Conservation (phyloP, 2,888 invertebrate genomes). For the Brachynemurus nebulosus region DNA sequence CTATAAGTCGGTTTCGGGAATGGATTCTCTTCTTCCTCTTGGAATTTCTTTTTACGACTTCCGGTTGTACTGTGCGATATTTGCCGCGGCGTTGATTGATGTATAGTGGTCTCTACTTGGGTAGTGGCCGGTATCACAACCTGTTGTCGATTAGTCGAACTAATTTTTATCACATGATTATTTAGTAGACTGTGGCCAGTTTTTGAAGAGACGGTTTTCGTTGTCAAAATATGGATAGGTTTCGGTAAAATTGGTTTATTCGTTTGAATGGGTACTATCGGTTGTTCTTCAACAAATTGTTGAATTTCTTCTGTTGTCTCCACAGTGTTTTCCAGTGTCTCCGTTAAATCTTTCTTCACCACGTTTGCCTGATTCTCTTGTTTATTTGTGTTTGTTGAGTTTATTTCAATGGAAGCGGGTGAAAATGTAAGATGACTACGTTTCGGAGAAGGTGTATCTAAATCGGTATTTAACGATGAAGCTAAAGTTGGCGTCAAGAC, state of each 20-base stretch:
- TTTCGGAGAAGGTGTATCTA: constrained; percentile 48
- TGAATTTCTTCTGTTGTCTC: constrained; percentile 27
- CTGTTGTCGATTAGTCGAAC: constrained; percentile 36
- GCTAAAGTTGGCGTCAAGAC: constrained; percentile 4
- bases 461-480: constrained; percentile 30
- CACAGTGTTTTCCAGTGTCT: constrained; percentile 40
- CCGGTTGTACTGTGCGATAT: background rate
- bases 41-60: constrained; percentile 19
- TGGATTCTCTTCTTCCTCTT: constrained; percentile 40
- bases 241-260: constrained; percentile 33
- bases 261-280: constrained; percentile 8
- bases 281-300: constrained; percentile 17
- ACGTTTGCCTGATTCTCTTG: constrained; percentile 34
- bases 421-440: constrained; percentile 61
- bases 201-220: constrained; percentile 37
- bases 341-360: constrained; percentile 50
- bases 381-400: constrained; percentile 40
- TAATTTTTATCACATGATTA: constrained; percentile 36
- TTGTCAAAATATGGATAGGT: constrained; percentile 35
- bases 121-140: constrained; percentile 36
- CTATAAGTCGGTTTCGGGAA: constrained; percentile 96
- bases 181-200: constrained; percentile 37
- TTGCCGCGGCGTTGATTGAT: background rate
- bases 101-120: background rate
- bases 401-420: constrained; percentile 51